Evolutionary conservation across 2,888 invertebrate species (phyloP).

Genomic region (Sycophila texana): DNA sequence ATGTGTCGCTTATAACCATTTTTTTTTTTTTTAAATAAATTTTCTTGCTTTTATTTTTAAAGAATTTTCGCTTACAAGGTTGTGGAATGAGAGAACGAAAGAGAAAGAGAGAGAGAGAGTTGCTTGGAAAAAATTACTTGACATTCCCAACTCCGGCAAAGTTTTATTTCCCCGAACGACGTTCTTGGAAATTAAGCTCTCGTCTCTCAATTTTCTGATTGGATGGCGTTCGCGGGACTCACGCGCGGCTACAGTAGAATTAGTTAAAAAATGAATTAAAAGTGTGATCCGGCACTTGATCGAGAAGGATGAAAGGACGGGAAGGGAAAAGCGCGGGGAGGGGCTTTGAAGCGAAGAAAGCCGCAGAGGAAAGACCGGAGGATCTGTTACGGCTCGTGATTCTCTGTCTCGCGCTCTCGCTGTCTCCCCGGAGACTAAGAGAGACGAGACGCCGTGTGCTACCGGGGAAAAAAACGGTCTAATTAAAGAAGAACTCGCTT

Average conservation of each 20-base stretch:
- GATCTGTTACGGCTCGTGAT: conserved; percentile 71
- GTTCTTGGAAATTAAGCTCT: conserved; percentile 49
- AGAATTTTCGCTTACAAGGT: neutral
- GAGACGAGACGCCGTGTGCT: conserved; percentile 54
- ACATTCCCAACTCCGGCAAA: conserved; percentile 26
- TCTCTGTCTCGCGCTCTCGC: conserved; percentile 59
- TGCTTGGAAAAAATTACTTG: conserved; percentile 6
- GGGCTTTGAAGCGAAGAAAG: conserved; percentile 42
- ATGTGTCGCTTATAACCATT: neutral
- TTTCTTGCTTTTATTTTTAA: neutral
- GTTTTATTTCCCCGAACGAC: conserved; percentile 38
- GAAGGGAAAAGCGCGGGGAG: neutral
- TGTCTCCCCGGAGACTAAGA: conserved; percentile 67
- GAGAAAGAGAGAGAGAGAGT: neutral
- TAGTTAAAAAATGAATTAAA: conserved; percentile 68
- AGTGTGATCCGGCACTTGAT: conserved; percentile 72
- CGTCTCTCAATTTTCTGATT: conserved; percentile 59
- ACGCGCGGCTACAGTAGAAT: conserved; percentile 61
- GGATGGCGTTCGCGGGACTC: conserved; percentile 48
- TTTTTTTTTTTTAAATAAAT: neutral
- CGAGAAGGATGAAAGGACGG: conserved; percentile 62
- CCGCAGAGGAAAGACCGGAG: conserved; percentile 54
- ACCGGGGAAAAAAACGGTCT: conserved; percentile 71
- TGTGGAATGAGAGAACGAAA: neutral
- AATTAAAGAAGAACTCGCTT: conserved; percentile 72